phyloP scores from a whole-genome alignment of 1,140 invertebrate species.

The Galleria mellonella region DNA sequence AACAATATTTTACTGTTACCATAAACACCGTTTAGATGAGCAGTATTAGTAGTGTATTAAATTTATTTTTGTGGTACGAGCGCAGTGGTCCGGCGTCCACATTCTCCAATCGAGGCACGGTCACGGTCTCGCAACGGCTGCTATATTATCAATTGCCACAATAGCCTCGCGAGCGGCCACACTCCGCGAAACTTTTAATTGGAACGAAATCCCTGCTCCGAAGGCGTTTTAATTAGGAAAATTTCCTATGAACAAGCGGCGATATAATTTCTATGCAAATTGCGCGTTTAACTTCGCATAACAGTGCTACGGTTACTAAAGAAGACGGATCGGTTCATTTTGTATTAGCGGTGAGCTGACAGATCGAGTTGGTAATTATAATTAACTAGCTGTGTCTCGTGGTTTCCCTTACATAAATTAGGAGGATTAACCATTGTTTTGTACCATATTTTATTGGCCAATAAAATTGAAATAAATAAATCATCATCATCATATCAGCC shows the following conservation, averaged over 20 bases:
- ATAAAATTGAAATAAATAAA: too few species aligned
- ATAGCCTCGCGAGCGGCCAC: conserved; percentile 27
- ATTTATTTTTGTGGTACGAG: too few species aligned
- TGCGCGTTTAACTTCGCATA: conserved; percentile 62
- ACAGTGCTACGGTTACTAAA: conserved; percentile 22
- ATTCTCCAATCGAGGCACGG: too few species aligned
- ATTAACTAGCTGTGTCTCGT: conserved; percentile 13
- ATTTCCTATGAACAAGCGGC: conserved; percentile 67
- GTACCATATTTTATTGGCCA: too few species aligned
- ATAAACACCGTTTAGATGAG: too few species aligned
- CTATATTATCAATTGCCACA: conserved; percentile 40
- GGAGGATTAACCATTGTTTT: too few species aligned
- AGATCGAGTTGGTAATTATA: conserved; percentile 23
- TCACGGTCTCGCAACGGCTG: not conserved
- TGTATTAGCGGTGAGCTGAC: conserved; percentile 34
- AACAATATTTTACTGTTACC: too few species aligned
- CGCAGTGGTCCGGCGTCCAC: too few species aligned
- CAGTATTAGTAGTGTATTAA: too few species aligned
- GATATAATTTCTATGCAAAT: conserved; percentile 72
- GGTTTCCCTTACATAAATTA: not conserved
- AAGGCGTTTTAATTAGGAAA: conserved; percentile 72
- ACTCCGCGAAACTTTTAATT: conserved; percentile 65
- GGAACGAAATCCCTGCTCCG: conserved; percentile 59
- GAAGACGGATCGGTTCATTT: conserved; percentile 32
- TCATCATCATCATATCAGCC: too few species aligned